Percentiles rank a stretch among this genome's conserved stretches.
Conservation (phyloP, 1,140 invertebrate species). For the Anastatus disparis region DNA sequence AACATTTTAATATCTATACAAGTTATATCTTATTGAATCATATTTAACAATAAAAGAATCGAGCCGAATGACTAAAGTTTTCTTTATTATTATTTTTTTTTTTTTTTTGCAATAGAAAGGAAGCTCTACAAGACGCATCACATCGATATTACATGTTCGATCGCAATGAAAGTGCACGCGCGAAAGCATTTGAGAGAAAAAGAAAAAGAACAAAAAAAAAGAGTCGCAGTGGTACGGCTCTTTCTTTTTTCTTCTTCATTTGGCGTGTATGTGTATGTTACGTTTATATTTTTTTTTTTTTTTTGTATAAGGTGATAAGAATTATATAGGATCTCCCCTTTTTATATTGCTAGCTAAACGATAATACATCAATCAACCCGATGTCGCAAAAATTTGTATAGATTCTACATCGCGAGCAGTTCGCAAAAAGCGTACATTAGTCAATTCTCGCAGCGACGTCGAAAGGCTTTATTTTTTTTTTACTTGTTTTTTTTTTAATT, state of each 20-base stretch:
- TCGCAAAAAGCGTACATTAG: conserved; percentile 52
- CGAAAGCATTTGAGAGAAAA: conserved; percentile 25
- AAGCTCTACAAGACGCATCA: too few species aligned
- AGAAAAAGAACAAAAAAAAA: too few species aligned
- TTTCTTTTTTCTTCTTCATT: too few species aligned
- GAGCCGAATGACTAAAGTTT: conserved; percentile 26
- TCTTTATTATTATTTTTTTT: too few species aligned
- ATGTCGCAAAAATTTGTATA: conserved; percentile 43
- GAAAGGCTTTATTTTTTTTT: conserved; percentile 38
- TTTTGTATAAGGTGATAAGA: too few species aligned
- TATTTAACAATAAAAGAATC: conserved; percentile 22
- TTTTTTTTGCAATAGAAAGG: too few species aligned
- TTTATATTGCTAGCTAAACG: conserved; percentile 52
- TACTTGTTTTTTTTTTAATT: conserved; percentile 30
- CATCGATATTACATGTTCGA: neutral
- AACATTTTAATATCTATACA: too few species aligned
- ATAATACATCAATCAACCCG: conserved; percentile 55
- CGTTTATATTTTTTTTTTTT: too few species aligned
- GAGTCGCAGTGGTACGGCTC: too few species aligned
- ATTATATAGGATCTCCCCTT: conserved; percentile 25
- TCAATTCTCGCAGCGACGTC: conserved; percentile 44
- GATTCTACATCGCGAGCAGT: conserved; percentile 46
- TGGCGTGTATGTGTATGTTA: neutral
- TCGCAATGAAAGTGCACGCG: neutral
- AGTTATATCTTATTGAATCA: too few species aligned